Evolutionary conservation across 2,888 invertebrate genomes (phyloP).

Genomic region (Arenicola marina): DNA sequence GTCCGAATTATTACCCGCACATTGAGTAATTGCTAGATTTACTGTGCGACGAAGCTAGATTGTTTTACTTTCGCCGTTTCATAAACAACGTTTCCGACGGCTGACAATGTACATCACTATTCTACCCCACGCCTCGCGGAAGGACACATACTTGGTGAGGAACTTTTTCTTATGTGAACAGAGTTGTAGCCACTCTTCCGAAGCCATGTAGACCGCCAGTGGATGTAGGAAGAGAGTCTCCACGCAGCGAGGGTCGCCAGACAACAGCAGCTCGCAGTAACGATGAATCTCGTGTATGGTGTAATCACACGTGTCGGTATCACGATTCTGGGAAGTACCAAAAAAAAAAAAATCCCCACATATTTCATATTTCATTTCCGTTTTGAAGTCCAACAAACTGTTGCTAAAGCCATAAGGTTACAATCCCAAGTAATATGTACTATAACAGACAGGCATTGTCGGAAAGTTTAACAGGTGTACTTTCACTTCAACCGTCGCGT

Average conservation of each 20-base stretch:
- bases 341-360: neutral
- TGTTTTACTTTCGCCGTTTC: too few species aligned
- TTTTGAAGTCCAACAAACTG: neutral
- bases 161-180: neutral
- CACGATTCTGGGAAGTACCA: constrained; percentile 13
- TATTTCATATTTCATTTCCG: neutral
- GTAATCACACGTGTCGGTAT: constrained; percentile 44
- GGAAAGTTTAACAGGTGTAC: too few species aligned
- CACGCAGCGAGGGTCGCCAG: constrained; percentile 49
- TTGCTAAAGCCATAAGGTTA: neutral
- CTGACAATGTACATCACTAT: too few species aligned
- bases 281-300: constrained; percentile 49
- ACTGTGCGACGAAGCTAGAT: too few species aligned
- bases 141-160: neutral
- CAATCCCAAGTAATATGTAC: neutral
- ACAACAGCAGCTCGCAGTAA: constrained; percentile 44
- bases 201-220: constrained; percentile 29
- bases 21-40: too few species aligned
- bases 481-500: too few species aligned
- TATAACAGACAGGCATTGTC: neutral
- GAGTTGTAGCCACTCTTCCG: constrained; percentile 31
- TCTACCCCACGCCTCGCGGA: too few species aligned
- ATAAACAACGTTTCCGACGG: too few species aligned
- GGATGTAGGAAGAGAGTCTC: constrained; percentile 48
- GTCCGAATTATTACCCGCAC: too few species aligned